Evolutionary conservation across 2,797 vertebrate genomes (phyloP).

Genomic region (Poeciliopsis gracilis): DNA sequence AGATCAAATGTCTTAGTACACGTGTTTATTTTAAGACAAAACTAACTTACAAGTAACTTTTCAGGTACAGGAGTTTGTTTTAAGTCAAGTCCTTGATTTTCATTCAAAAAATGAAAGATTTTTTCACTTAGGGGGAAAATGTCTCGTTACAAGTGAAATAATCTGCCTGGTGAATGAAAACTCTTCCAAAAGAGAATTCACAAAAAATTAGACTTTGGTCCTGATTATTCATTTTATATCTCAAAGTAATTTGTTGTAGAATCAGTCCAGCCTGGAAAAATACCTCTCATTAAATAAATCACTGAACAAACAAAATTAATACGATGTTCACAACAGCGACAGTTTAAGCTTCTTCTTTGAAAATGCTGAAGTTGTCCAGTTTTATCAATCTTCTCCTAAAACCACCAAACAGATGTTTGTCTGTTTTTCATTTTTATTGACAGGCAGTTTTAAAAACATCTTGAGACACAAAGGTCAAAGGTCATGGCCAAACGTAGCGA

Average conservation of each 20-base stretch:
- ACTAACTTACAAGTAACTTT: too few relatives aligned
- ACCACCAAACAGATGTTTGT: constrained; percentile 48
- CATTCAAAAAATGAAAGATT: too few relatives aligned
- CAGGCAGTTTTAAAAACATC: constrained; percentile 51
- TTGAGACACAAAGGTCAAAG: constrained; percentile 64
- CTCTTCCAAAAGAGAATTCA: too few relatives aligned
- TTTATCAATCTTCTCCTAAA: constrained; percentile 65
- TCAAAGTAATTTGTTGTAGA: neutral
- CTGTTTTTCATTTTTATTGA: constrained; percentile 56
- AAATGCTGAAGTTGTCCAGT: constrained; percentile 69
- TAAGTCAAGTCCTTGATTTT: too few relatives aligned
- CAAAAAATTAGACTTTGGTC: neutral
- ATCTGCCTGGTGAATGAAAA: too few relatives aligned
- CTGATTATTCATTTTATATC: neutral
- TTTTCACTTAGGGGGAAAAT: too few relatives aligned
- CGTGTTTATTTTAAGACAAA: too few relatives aligned
- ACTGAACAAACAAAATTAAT: neutral
- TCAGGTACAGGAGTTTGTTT: too few relatives aligned
- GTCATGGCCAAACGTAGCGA: constrained; percentile 45
- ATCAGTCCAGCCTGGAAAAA: neutral
- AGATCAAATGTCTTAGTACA: too few relatives aligned
- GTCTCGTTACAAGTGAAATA: too few relatives aligned
- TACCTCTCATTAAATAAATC: neutral
- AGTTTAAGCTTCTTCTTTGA: neutral
- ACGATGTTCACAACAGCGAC: neutral